Percentiles rank a stretch among this genome's conserved stretches.
Evolutionary conservation across 2,797 vertebrate species (phyloP).

Genomic region (Lerista edwardsae): DNA sequence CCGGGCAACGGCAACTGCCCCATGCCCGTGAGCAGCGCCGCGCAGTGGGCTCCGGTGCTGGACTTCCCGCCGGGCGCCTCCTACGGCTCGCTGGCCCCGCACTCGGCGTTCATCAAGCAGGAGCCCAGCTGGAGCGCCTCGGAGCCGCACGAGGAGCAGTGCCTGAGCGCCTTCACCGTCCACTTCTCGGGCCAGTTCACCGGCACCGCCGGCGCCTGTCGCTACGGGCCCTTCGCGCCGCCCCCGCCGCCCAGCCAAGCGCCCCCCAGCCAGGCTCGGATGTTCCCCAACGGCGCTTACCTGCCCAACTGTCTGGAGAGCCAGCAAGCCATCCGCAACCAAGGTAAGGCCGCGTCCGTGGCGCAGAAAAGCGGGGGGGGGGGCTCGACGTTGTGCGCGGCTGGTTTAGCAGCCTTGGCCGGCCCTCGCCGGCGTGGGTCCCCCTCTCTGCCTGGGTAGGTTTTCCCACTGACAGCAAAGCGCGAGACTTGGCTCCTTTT

Average conservation of each 20-base stretch:
- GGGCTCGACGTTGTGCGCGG: background rate
- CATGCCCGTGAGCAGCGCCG: constrained; percentile 85
- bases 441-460: background rate
- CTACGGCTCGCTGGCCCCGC: constrained; percentile 87
- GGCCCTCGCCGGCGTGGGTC: background rate
- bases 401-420: background rate
- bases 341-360: constrained; percentile 81
- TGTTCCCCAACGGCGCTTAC: constrained; percentile 90
- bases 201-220: constrained; percentile 89
- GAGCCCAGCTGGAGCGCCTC: constrained; percentile 90
- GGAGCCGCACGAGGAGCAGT: constrained; percentile 92
- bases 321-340: constrained; percentile 85
- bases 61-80: constrained; percentile 86
- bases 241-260: constrained; percentile 88
- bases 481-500: background rate
- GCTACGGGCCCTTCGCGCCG: constrained; percentile 88
- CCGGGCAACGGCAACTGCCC: constrained; percentile 83
- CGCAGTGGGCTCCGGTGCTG: constrained; percentile 90
- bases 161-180: constrained; percentile 94
- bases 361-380: constrained; percentile 2
- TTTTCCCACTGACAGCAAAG: background rate
- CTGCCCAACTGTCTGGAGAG: constrained; percentile 90
- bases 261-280: constrained; percentile 82
- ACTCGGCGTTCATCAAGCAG: constrained; percentile 94
- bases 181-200: constrained; percentile 96